Conservation (phyloP, 64 coral and sea anemone genomes). For the Montipora foliosa region DNA sequence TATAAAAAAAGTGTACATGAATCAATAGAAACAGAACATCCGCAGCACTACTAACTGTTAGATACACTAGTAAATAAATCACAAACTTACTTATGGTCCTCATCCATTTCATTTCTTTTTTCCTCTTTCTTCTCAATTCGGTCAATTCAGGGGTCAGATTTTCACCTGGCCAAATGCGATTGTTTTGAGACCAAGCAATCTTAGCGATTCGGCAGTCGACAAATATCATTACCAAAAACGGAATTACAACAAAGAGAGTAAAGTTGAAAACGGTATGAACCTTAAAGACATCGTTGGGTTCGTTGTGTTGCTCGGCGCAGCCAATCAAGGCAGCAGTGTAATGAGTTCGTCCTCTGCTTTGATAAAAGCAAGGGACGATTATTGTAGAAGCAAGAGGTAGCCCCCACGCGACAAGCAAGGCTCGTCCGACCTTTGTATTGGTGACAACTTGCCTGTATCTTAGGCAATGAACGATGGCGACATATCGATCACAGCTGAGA, state of each 20-base stretch:
- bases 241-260: background rate
- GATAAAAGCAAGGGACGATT: background rate
- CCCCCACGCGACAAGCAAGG: background rate
- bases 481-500: slow-evolving; percentile 53
- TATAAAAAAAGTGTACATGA: too few species aligned
- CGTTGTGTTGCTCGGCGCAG: background rate
- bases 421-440: background rate
- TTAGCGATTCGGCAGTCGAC: slow-evolving; percentile 62
- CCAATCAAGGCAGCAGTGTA: background rate
- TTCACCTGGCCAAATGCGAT: slow-evolving; percentile 13
- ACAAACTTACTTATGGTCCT: slow-evolving; percentile 53
- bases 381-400: background rate
- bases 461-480: slow-evolving; percentile 32
- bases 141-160: background rate
- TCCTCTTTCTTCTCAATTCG: background rate
- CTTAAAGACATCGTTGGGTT: background rate
- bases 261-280: slow-evolving; percentile 29
- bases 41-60: too few species aligned
- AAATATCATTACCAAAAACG: slow-evolving; percentile 40
- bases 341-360: background rate
- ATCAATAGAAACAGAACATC: too few species aligned
- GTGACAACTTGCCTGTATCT: slow-evolving; percentile 22
- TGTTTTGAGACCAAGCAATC: slow-evolving; percentile 39
- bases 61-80: too few species aligned
- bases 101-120: slow-evolving; percentile 73